These are phyloP conservation scores for Eristalis pertinax DNA, from an alignment of 2,888 invertebrate genomes.

Conservation along the genomic window DNA sequence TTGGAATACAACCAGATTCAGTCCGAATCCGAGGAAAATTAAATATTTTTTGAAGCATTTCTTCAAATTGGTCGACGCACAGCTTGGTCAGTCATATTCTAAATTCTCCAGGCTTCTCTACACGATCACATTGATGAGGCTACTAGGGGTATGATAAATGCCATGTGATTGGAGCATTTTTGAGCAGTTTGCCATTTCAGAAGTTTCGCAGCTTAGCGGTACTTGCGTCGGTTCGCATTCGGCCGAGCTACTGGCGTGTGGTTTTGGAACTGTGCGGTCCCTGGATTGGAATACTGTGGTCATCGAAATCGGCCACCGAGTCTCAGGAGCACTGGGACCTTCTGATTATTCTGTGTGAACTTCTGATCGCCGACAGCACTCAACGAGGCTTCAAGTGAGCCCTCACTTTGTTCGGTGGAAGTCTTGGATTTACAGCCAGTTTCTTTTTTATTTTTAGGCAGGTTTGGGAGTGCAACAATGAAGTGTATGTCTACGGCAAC, in stretches of 20 bases:
- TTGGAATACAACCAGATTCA: conserved; percentile 71
- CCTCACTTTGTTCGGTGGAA: not conserved
- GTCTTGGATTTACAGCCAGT: not conserved
- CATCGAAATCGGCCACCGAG: conserved; percentile 57
- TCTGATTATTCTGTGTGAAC: conserved; percentile 75
- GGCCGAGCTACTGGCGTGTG: conserved; percentile 73
- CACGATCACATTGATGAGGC: conserved; percentile 75
- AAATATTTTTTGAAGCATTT: conserved; percentile 75
- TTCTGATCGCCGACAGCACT: conserved; percentile 74
- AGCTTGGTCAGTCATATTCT: conserved; percentile 63
- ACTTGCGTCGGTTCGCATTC: conserved; percentile 68
- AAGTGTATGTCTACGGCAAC: conserved; percentile 76
- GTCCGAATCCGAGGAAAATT: conserved; percentile 73
- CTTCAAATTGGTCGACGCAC: conserved; percentile 74
- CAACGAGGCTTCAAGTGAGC: conserved; percentile 75
- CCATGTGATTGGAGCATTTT: not conserved
- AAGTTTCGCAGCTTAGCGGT: conserved; percentile 74
- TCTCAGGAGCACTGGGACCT: conserved; percentile 74
- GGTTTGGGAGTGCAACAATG: conserved; percentile 74
- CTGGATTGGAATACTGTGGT: conserved; percentile 75
- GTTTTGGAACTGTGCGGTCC: conserved; percentile 75
- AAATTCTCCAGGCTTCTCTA: conserved; percentile 74
- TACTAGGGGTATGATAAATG: conserved; percentile 74
- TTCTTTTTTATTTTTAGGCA: conserved; percentile 67
- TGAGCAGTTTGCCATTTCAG: conserved; percentile 61